Evolutionary conservation across 2,113 vertebrate genomes (phyloP).

Genomic region (Xiphias gladius): DNA sequence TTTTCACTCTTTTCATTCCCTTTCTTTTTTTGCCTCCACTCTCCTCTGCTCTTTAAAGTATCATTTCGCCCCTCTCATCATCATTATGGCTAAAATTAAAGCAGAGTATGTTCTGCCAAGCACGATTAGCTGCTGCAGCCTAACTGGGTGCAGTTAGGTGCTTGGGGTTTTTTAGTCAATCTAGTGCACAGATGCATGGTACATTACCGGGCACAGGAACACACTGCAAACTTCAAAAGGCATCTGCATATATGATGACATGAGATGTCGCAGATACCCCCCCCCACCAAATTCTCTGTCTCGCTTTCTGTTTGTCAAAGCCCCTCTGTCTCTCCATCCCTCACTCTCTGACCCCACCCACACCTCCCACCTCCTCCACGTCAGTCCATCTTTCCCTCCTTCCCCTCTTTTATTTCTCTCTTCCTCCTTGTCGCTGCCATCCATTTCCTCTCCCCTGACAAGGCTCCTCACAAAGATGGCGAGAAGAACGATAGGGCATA

Average conservation of each 20-base stretch:
- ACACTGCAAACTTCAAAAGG: constrained; percentile 67
- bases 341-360: constrained; percentile 38
- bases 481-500: constrained; percentile 53
- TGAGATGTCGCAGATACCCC: constrained; percentile 58
- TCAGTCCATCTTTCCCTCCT: constrained; percentile 43
- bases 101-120: constrained; percentile 83
- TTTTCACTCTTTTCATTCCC: constrained; percentile 50
- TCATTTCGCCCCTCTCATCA: constrained; percentile 72
- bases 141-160: constrained; percentile 56
- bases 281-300: neutral
- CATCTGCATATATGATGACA: constrained; percentile 69
- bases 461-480: constrained; percentile 69
- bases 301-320: constrained; percentile 48
- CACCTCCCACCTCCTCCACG: constrained; percentile 35
- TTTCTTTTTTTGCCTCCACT: constrained; percentile 56
- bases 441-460: constrained; percentile 50
- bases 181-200: constrained; percentile 17
- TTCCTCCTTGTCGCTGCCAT: constrained; percentile 35
- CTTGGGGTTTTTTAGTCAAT: constrained; percentile 36
- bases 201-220: constrained; percentile 43
- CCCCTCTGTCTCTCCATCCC: constrained; percentile 52
- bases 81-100: constrained; percentile 84
- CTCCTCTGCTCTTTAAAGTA: constrained; percentile 82
- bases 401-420: constrained; percentile 7
- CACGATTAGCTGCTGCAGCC: constrained; percentile 76